These are phyloP conservation scores for Drosophila oshimai DNA, from an alignment of 1,140 invertebrate genomes.

Conservation along the genomic window DNA sequence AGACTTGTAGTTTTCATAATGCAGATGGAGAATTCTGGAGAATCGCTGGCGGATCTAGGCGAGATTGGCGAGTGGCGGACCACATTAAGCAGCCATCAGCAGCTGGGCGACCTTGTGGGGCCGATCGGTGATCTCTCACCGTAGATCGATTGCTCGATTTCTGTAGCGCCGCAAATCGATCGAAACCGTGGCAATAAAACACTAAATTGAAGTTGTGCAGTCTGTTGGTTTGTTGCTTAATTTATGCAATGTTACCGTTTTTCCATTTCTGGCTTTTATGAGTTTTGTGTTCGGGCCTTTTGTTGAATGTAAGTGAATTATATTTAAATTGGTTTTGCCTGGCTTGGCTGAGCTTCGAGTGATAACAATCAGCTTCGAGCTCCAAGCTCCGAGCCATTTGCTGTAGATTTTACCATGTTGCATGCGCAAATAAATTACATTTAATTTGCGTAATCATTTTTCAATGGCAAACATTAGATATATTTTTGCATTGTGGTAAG, in stretches of 20 bases:
- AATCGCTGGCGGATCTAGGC: conserved; percentile 32
- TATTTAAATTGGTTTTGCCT: conserved; percentile 67
- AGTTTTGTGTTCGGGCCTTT: conserved; percentile 11
- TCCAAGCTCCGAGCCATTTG: conserved; percentile 31
- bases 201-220: conserved; percentile 54
- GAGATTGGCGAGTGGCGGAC: conserved; percentile 4
- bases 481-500: conserved; percentile 34
- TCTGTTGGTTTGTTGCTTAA: conserved; percentile 39
- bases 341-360: conserved; percentile 46
- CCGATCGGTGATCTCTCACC: conserved; percentile 52
- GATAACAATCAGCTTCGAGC: conserved; percentile 66
- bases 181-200: conserved; percentile 47
- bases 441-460: conserved; percentile 76
- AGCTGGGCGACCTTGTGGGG: conserved; percentile 64
- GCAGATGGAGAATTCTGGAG: neutral
- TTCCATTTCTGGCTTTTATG: conserved; percentile 38
- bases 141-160: conserved; percentile 57
- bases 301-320: conserved; percentile 64
- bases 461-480: conserved; percentile 59
- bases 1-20: neutral
- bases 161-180: conserved; percentile 64
- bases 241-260: conserved; percentile 68
- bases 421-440: conserved; percentile 67
- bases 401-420: conserved; percentile 56
- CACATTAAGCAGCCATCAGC: conserved; percentile 45